Base-by-base conservation (phyloP, 2,113 vertebrate genomes). In the Protomyctophum bolini region DNA sequence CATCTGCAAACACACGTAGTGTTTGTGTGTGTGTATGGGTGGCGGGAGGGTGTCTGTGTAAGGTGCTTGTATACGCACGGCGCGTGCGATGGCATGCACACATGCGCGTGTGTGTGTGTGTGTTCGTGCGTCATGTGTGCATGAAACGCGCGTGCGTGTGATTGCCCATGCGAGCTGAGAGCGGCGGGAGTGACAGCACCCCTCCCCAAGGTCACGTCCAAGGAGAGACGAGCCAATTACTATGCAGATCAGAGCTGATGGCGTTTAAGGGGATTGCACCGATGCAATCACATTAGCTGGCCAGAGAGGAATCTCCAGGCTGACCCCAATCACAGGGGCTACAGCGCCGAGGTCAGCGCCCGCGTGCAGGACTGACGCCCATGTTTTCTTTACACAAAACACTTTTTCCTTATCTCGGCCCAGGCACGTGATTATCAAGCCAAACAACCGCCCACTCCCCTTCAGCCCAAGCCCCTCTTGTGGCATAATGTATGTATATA, bases 251-350 rank as follows among this genome's bases (percentile, higher is more conserved):
- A 96, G 95, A 95, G 92, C 92, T 93, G 92, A 87, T 90, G 91
- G 94, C 94, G 96, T 98, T 97, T 96, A 97, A 96, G 95, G 95
- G 95, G 96, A 96, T 97, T 97, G 95, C 96, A 95, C 94, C 91
- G 92, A 95, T 96, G 95, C 96, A 97, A 96, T 97, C 96, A 96
- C 95, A 95, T 97, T 96, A 97, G 93, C 94, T 91, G 93, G 95
- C 93, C 95, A 94, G 94, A 95, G 94, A 96, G 89, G 95, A 96
- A 94, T 94, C 93, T 94, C 93, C 90, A 82, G 88, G 80, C 88
- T 93, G 95, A 97, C 96, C 96, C 95, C 96, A 96, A 96, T 97
- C 96, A 96, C 92, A 81, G 87, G 91, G 92, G 91, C 93, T 90
- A 86, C 90, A 86, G 93, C 90, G 91, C 86, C 59, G 61, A 83